Base-by-base conservation (phyloP, 2,888 invertebrate species). In the Digitonthophagus gazella region DNA sequence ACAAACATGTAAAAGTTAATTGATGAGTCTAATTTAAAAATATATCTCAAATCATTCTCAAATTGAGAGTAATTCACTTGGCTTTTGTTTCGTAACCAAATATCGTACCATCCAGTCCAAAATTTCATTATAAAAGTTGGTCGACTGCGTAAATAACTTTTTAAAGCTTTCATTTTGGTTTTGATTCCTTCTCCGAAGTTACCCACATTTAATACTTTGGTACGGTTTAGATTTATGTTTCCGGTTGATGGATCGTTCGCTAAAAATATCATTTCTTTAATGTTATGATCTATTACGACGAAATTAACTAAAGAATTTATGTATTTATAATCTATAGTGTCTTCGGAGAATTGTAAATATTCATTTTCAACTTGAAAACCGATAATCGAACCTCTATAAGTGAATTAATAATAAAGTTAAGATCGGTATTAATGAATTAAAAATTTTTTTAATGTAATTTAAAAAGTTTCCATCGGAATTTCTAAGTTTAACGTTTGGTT, bases 1-100 rank as follows among this genome's bases (percentile, higher is more conserved):
- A 90, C 91, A 82, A 95, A 96, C 92, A 97, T 93, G 80, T 96
- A 97, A 76, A 96, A 88, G 78, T 95, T 97, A 44, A 96, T 89
- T 65, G 91, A 89, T 4, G 87, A 87, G 4, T 80, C 80, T 73
- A 79, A 72, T 15, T 67, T 67, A 2, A 74, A 61, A 20, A 73
- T 74, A 8, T 67, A 54, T 14, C 72, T 71, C 22, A 71, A 18
- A 19, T n/a, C 19, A 18, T 61, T 20, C 5, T 61, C 61, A 2
- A 20, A 58, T 18, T 75, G 72, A 15, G 67, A 20, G 5, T 16
- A 1, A 19, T 18, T n/a, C 4, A 19, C 18, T n/a, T 87, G 86
- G 75, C 87, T 88, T 87, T 88, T 57, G 14, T 64, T 65, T 14
- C 65, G 61, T 6, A 56, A 14, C 69, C 69, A 69, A 54, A 66